These are phyloP conservation scores for Drosophila neoperkinsi DNA, from an alignment of 2,888 invertebrate species.

Conservation along the genomic window DNA sequence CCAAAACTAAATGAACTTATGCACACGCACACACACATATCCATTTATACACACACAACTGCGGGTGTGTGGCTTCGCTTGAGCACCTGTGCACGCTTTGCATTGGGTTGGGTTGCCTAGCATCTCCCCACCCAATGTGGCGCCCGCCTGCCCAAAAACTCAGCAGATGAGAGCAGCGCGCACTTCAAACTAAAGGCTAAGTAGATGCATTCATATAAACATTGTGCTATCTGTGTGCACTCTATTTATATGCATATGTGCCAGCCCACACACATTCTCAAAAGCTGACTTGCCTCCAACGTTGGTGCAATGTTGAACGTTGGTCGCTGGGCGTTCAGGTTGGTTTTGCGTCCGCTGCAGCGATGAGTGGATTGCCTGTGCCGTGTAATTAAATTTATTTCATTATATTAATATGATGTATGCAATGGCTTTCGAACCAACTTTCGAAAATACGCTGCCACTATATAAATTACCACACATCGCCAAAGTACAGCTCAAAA, in stretches of 20 bases:
- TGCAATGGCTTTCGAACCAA: conserved; percentile 8
- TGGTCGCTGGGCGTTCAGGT: conserved; percentile 9
- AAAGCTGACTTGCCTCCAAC: conserved; percentile 24
- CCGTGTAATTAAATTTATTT: conserved; percentile 74
- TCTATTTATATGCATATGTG: conserved; percentile 21
- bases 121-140: background rate
- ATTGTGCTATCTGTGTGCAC: conserved; percentile 37
- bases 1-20: conserved; percentile 74
- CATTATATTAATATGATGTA: conserved; percentile 34
- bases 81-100: conserved; percentile 67
- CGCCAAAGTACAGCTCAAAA: background rate
- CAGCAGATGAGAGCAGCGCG: conserved; percentile 43
- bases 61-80: conserved; percentile 60
- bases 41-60: conserved; percentile 12
- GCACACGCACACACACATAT: conserved; percentile 25
- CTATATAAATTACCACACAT: background rate
- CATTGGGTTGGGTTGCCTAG: background rate
- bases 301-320: background rate
- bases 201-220: conserved; percentile 77
- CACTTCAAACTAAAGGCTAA: conserved; percentile 78
- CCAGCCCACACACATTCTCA: conserved; percentile 19
- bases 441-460: background rate
- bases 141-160: conserved; percentile 3
- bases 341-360: conserved; percentile 13
- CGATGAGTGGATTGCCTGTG: conserved; percentile 57